Conservation (phyloP, 2,113 vertebrate species). For the Ceyx melanurus region DNA sequence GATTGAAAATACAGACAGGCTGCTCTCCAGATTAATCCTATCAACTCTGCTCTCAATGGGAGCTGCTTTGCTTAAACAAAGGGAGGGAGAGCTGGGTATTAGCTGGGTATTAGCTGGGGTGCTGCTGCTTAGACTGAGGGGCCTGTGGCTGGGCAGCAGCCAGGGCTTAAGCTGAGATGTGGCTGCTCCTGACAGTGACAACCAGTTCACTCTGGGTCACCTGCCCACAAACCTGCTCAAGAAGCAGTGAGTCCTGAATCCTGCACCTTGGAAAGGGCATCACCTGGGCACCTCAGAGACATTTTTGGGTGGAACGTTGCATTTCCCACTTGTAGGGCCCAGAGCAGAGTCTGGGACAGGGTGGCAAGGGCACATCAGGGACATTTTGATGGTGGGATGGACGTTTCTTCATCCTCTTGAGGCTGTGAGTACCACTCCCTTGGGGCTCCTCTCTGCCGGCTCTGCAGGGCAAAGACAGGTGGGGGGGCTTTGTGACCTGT, state of each 20-base stretch:
- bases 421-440: background rate
- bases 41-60: background rate
- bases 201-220: background rate
- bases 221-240: background rate
- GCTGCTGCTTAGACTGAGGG: background rate
- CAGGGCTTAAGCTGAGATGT: background rate
- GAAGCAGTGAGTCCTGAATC: background rate
- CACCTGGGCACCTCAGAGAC: accelerated
- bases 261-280: background rate
- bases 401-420: background rate
- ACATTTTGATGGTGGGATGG: background rate
- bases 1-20: background rate
- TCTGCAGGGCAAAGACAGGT: background rate
- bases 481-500: background rate
- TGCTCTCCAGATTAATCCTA: background rate
- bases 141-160: background rate
- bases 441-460: background rate
- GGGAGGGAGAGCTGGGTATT: background rate
- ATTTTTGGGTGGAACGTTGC: accelerated
- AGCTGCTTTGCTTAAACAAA: slow-evolving; percentile 3
- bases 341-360: background rate
- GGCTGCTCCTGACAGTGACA: accelerated
- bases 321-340: background rate
- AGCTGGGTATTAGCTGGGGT: background rate
- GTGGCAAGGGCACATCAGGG: background rate